phyloP scores from a whole-genome alignment of 1,140 invertebrate genomes.

The Frieseomelitta varia region DNA sequence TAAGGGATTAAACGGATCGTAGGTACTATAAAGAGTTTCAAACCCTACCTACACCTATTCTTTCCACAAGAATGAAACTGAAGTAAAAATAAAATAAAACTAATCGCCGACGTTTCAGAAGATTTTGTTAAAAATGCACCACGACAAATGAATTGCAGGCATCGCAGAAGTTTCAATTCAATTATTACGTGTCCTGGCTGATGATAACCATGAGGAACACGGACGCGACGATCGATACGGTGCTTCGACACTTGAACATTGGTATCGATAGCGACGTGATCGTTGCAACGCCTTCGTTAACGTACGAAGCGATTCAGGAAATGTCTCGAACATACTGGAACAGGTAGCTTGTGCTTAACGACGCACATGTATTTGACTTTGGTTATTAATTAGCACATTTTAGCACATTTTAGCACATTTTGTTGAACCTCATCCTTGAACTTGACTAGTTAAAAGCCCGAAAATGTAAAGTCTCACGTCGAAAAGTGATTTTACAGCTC shows the following conservation, averaged over 20 bases:
- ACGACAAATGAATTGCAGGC: constrained; percentile 53
- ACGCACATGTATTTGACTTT: neutral
- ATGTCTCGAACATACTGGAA: constrained; percentile 57
- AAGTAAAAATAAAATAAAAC: too few relatives aligned
- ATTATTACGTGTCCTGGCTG: constrained; percentile 75
- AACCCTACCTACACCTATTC: too few relatives aligned
- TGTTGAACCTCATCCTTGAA: too few relatives aligned
- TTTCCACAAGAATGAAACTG: too few relatives aligned
- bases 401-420: too few relatives aligned
- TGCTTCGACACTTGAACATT: constrained; percentile 69
- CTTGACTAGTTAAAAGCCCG: neutral
- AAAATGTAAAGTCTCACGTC: neutral
- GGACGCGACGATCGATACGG: constrained; percentile 62
- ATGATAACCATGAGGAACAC: constrained; percentile 65
- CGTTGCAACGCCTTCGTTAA: constrained; percentile 62
- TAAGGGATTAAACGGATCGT: too few relatives aligned
- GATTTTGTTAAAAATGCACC: neutral
- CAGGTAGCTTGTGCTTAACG: constrained; percentile 56
- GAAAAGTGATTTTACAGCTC: neutral
- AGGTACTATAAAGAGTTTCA: too few relatives aligned
- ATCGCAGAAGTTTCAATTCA: constrained; percentile 72
- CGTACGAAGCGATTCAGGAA: constrained; percentile 17
- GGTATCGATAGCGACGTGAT: constrained; percentile 75
- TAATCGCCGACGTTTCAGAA: too few relatives aligned
- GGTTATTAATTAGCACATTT: too few relatives aligned